Percentiles rank a stretch among this genome's conserved stretches.
Conservation (phyloP, 2,113 vertebrate genomes). For the Lampris incognitus region DNA sequence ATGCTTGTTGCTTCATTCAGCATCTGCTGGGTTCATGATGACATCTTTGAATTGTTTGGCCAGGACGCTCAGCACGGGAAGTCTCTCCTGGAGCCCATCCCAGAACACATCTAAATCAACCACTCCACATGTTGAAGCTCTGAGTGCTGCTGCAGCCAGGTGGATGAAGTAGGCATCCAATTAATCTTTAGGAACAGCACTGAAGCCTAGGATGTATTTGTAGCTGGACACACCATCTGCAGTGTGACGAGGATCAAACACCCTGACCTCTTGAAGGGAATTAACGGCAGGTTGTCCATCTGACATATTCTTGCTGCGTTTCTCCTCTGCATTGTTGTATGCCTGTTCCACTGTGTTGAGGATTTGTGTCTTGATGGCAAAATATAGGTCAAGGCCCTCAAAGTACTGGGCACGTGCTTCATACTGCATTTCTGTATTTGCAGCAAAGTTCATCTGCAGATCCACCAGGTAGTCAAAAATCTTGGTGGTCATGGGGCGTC, state of each 20-base stretch:
- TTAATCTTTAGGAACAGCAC: slow-evolving; percentile 8
- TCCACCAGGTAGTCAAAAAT: slow-evolving; percentile 29
- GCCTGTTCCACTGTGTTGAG: neutral
- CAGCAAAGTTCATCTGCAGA: slow-evolving; percentile 15
- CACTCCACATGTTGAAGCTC: neutral
- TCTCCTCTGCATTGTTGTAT: slow-evolving; percentile 22
- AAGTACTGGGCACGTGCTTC: slow-evolving; percentile 14
- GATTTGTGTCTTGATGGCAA: slow-evolving; percentile 10
- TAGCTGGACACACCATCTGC: slow-evolving; percentile 16
- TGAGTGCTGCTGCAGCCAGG: slow-evolving; percentile 27
- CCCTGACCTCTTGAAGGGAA: slow-evolving; percentile 24
- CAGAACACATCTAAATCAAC: slow-evolving; percentile 11
- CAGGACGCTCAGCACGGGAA: neutral
- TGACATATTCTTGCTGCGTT: slow-evolving; percentile 22
- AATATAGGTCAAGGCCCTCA: slow-evolving; percentile 17
- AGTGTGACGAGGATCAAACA: slow-evolving; percentile 30
- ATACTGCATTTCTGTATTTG: slow-evolving; percentile 15
- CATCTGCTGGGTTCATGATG: neutral
- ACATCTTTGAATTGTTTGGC: neutral
- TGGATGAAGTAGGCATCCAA: slow-evolving; percentile 29
- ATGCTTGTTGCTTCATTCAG: neutral
- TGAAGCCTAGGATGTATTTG: slow-evolving; percentile 28
- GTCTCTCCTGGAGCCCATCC: slow-evolving; percentile 2
- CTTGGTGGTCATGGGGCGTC: slow-evolving; percentile 19
- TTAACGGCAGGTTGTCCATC: slow-evolving; percentile 22